These are phyloP conservation scores for Phytoseiulus persimilis DNA, from an alignment of 2,888 invertebrate species.

Conservation along the genomic window DNA sequence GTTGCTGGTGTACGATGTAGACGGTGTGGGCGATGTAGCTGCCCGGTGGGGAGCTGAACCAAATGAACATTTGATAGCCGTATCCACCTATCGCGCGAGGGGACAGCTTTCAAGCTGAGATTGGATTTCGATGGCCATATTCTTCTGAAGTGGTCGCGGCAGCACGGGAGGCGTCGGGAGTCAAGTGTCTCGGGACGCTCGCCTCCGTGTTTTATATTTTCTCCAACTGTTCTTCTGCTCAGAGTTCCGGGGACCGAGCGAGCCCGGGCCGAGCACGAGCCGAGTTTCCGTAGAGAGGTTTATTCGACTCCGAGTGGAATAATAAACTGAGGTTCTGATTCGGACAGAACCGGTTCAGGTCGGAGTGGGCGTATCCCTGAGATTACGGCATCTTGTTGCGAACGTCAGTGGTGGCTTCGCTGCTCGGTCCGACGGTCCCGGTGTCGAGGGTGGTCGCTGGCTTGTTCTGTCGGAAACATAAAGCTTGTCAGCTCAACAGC, in stretches of 20 bases:
- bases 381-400: background rate
- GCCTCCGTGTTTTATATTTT: background rate
- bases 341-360: background rate
- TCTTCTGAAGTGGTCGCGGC: background rate
- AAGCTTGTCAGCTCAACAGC: background rate
- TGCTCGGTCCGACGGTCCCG: background rate
- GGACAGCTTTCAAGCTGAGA: conserved; percentile 5
- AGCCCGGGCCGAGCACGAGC: background rate
- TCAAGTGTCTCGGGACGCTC: background rate
- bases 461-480: background rate
- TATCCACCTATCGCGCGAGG: background rate
- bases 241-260: no score
- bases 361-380: background rate
- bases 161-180: background rate
- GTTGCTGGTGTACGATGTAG: background rate
- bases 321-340: no score
- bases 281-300: no score
- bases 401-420: background rate
- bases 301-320: no score
- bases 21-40: background rate
- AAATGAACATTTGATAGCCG: conserved; percentile 39
- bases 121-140: background rate
- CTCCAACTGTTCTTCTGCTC: background rate
- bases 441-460: background rate
- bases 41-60: background rate